These are phyloP conservation scores for Phorcus lineatus DNA, from an alignment of 2,888 invertebrate genomes.

Conservation along the genomic window DNA sequence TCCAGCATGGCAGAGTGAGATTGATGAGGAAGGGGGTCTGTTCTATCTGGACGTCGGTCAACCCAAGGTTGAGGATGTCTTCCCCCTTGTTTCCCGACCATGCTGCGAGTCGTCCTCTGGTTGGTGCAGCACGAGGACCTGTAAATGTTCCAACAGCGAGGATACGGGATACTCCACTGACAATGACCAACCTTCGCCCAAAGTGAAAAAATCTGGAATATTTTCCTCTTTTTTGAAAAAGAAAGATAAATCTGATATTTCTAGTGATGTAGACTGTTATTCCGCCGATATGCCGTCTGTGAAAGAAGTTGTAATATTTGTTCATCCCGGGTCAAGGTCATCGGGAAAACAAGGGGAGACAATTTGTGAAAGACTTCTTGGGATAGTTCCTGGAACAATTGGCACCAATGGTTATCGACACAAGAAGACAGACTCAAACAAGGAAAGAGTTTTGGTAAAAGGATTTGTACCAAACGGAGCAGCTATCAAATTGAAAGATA, in stretches of 20 bases:
- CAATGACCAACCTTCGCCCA: conserved; percentile 37
- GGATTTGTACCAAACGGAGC: conserved; percentile 51
- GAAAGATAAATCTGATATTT: neutral
- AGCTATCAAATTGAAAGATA: conserved; percentile 47
- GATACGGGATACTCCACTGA: conserved; percentile 57
- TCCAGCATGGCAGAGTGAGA: conserved; percentile 44
- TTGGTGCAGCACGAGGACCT: conserved; percentile 12
- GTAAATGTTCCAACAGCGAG: conserved; percentile 37
- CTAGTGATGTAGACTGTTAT: conserved; percentile 3
- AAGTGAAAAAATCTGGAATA: conserved; percentile 6
- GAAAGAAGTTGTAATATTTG: neutral
- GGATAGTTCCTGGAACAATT: conserved; percentile 41
- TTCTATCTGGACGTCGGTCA: conserved; percentile 54
- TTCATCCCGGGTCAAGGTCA: neutral
- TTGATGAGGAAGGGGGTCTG: conserved; percentile 53
- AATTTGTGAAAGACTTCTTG: conserved; percentile 39
- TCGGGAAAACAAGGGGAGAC: neutral
- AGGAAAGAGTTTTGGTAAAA: conserved; percentile 20
- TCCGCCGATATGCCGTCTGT: neutral
- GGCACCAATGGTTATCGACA: neutral
- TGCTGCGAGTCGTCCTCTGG: neutral
- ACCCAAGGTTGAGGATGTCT: conserved; percentile 24
- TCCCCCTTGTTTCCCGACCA: neutral
- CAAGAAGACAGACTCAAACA: neutral
- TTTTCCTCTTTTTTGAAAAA: conserved; percentile 19